Evolutionary conservation across 2,888 invertebrate genomes (phyloP).

Genomic region (Tetropium fuscum): DNA sequence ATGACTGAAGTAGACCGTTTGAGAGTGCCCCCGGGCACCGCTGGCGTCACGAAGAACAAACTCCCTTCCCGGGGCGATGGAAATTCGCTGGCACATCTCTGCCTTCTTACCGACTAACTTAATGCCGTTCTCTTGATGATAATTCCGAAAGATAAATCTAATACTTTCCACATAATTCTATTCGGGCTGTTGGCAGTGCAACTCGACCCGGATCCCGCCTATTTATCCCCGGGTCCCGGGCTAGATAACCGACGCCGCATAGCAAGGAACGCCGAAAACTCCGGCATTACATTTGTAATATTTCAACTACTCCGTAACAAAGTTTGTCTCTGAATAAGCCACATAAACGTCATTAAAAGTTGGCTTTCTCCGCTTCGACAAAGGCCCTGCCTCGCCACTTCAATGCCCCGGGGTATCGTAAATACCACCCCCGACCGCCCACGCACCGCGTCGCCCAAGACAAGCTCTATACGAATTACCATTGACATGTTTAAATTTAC

Average conservation of each 20-base stretch:
- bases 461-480: no score
- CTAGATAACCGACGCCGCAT: slow-evolving; percentile 37
- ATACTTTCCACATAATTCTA: no score
- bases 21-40: no score
- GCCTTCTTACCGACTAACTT: no score
- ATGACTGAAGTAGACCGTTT: no score
- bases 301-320: slow-evolving; percentile 50
- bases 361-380: slow-evolving; percentile 46
- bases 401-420: slow-evolving; percentile 54
- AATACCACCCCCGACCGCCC: slow-evolving; percentile 45
- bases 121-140: no score
- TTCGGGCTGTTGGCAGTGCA: slow-evolving; percentile 1
- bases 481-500: no score
- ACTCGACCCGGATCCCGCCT: not conserved
- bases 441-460: slow-evolving; percentile 27
- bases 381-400: slow-evolving; percentile 42
- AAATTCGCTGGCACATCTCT: no score
- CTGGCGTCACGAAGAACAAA: no score
- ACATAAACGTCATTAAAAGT: slow-evolving; percentile 55
- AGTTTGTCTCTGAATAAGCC: slow-evolving; percentile 51
- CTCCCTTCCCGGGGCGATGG: no score
- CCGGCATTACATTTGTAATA: slow-evolving; percentile 44
- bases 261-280: slow-evolving; percentile 22
- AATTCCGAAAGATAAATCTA: no score
- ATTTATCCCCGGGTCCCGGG: slow-evolving; percentile 19